Evolutionary conservation across 2,113 vertebrate genomes (phyloP).

Genomic region (Mesoclemmys tuberculata): DNA sequence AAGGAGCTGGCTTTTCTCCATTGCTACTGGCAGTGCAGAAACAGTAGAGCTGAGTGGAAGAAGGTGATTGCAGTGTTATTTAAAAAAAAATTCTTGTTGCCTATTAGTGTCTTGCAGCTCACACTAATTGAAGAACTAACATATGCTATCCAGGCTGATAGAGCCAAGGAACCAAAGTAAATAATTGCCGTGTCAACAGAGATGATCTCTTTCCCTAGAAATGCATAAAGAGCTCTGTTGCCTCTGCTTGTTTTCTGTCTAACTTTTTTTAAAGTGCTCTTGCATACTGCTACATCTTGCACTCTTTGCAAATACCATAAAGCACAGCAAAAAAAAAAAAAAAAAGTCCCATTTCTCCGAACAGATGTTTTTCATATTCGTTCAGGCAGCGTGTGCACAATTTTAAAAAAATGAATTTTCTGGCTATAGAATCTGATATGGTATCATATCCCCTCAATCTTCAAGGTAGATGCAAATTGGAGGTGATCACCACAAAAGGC

Average conservation of each 20-base stretch:
- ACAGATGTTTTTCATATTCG: neutral
- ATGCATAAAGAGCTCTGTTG: neutral
- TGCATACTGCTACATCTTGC: neutral
- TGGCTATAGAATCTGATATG: neutral
- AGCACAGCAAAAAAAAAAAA: neutral
- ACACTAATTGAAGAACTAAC: neutral
- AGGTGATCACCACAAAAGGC: slow-evolving; percentile 9
- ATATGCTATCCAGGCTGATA: neutral
- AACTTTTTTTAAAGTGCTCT: neutral
- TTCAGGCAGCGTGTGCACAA: neutral
- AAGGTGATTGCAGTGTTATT: neutral
- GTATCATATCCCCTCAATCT: neutral
- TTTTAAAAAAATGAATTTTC: slow-evolving; percentile 9
- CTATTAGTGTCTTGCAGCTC: neutral
- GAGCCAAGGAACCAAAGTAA: neutral
- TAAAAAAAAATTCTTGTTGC: neutral
- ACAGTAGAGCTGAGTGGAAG: neutral
- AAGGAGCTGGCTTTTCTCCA: neutral
- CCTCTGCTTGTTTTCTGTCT: neutral
- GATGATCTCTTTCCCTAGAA: neutral
- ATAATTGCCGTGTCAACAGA: neutral
- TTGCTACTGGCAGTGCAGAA: neutral
- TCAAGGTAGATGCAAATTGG: neutral
- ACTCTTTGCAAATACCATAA: neutral
- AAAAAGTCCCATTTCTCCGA: neutral